These are phyloP conservation scores for Brachionus rotundiformis DNA, from an alignment of 1,140 invertebrate species.

Conservation along the genomic window DNA sequence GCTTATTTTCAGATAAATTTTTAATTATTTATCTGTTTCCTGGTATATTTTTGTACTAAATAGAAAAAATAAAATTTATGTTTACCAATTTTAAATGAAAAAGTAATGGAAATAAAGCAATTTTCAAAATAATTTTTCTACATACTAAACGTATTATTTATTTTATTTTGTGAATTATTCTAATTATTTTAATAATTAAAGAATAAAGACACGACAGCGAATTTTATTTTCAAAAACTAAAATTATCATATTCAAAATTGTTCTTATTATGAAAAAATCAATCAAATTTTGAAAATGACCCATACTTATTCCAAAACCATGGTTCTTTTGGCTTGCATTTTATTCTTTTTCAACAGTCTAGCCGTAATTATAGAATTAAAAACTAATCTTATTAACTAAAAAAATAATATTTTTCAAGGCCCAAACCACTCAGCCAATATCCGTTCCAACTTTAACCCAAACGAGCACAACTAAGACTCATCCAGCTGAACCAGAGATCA, in stretches of 20 bases:
- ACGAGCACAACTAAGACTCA: background rate
- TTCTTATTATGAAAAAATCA: background rate
- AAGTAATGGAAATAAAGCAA: slow-evolving; percentile 26
- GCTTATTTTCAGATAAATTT: too few species aligned
- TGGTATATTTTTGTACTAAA: background rate
- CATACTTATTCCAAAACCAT: background rate
- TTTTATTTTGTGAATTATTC: background rate
- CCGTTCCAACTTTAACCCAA: too few species aligned
- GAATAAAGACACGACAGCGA: slow-evolving; percentile 36
- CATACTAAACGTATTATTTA: background rate
- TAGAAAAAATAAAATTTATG: background rate
- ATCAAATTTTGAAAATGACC: background rate
- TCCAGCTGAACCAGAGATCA: background rate
- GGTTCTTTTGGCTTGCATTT: background rate
- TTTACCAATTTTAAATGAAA: background rate
- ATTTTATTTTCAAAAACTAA: background rate
- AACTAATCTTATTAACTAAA: background rate
- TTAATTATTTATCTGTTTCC: too few species aligned
- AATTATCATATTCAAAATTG: background rate
- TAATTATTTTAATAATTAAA: background rate
- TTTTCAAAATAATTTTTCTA: background rate
- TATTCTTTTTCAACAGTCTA: background rate
- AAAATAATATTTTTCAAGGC: background rate
- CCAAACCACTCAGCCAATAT: too few species aligned
- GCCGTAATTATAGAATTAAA: background rate